These are phyloP conservation scores for Halocynthia roretzi DNA, from an alignment of 23 tunicate species.

Conservation along the genomic window DNA sequence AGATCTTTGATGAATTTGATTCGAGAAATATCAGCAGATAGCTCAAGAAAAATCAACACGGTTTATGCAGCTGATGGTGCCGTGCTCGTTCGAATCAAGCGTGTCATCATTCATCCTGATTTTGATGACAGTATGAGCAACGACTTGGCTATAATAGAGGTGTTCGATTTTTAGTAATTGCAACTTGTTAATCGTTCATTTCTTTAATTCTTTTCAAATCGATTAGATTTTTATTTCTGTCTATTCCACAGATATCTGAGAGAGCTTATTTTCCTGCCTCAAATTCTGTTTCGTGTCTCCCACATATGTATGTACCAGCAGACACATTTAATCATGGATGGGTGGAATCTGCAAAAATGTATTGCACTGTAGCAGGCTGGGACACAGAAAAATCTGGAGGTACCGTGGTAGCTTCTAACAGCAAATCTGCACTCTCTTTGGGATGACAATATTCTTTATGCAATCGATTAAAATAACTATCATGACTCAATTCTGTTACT, in stretches of 20 bases:
- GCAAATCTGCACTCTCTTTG: neutral
- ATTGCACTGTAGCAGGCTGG: constrained; percentile 77
- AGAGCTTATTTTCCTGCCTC: neutral
- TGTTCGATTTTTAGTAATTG: neutral
- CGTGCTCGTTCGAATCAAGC: neutral
- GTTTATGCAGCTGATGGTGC: constrained; percentile 10
- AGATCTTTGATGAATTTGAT: constrained; percentile 24
- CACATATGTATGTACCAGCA: constrained; percentile 19
- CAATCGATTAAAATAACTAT: neutral
- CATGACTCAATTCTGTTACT: neutral
- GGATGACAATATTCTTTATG: neutral
- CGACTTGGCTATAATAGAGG: constrained; percentile 45
- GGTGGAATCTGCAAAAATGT: constrained; percentile 29
- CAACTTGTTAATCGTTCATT: too few relatives aligned
- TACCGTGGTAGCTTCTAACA: neutral
- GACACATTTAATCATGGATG: constrained; percentile 20
- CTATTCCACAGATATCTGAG: neutral
- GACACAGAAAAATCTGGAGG: constrained; percentile 30
- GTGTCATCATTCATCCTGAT: constrained; percentile 28
- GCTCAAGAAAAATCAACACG: neutral
- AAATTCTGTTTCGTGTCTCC: constrained; percentile 32
- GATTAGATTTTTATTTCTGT: too few relatives aligned
- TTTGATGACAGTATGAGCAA: constrained; percentile 26
- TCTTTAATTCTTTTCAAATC: too few relatives aligned
- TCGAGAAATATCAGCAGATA: neutral